Conservation (phyloP, 2,888 invertebrate species). For the Carabus problematicus region DNA sequence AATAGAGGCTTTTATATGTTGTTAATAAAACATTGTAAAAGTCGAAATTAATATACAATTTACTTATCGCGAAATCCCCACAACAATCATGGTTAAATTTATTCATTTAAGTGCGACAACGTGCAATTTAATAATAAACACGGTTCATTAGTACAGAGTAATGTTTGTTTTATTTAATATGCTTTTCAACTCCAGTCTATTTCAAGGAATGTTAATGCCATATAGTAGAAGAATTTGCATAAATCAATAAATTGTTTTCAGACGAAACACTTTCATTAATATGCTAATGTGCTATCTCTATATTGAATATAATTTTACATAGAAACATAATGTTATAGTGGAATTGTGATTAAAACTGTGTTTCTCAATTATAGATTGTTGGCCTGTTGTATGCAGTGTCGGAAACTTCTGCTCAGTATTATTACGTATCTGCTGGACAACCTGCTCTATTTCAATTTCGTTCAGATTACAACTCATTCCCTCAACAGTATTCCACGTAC, state of each 20-base stretch:
- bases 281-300: not conserved
- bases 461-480: slow-evolving; percentile 16
- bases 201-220: slow-evolving; percentile 17
- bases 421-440: slow-evolving; percentile 20
- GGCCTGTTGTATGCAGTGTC: not conserved
- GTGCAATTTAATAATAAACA: not conserved
- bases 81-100: no score
- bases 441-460: slow-evolving; percentile 18
- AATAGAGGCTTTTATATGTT: no score
- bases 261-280: slow-evolving; percentile 6
- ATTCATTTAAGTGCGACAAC: not conserved
- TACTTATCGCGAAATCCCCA: no score
- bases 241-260: slow-evolving; percentile 24
- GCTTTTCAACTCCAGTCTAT: slow-evolving; percentile 26
- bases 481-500: slow-evolving; percentile 19
- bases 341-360: no score
- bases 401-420: slow-evolving; percentile 18
- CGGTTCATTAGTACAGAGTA: no score
- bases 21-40: no score
- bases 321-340: no score
- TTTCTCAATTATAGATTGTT: not conserved
- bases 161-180: no score
- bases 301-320: no score
- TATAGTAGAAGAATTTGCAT: slow-evolving; percentile 20
- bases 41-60: no score